These are phyloP conservation scores for Stratiomys singularior DNA, from an alignment of 2,888 invertebrate genomes.

Conservation along the genomic window DNA sequence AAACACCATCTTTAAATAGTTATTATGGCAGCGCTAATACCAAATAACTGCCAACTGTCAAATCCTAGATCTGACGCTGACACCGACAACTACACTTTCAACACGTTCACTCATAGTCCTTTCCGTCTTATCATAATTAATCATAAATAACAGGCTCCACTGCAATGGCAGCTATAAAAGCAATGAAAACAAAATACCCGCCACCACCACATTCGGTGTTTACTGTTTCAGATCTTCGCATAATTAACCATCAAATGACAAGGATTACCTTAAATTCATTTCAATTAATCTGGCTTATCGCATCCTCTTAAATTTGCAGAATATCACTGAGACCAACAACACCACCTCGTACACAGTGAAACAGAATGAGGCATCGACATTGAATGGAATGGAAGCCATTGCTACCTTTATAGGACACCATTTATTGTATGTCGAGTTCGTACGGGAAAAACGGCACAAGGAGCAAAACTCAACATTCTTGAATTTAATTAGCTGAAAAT, in stretches of 20 bases:
- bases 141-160: conserved; percentile 16
- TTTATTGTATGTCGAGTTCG: too few species aligned
- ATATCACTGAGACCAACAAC: background rate
- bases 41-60: too few species aligned
- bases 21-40: too few species aligned
- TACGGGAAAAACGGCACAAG: background rate
- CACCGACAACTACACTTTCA: background rate
- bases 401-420: background rate
- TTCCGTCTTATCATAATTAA: conserved; percentile 24
- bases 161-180: background rate
- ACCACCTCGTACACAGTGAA: background rate
- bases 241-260: conserved; percentile 43
- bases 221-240: conserved; percentile 38
- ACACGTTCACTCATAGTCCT: background rate
- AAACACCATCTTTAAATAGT: too few species aligned
- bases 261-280: conserved; percentile 40
- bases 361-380: background rate
- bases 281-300: conserved; percentile 43
- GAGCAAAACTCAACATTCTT: conserved; percentile 4
- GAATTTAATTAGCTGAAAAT: conserved; percentile 41
- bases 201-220: conserved; percentile 37
- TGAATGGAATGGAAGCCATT: background rate
- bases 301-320: background rate
- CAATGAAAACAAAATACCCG: conserved; percentile 17
- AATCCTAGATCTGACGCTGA: background rate